Conservation (phyloP, 92 coral and sea anemone genomes). For the Epizoanthus stellaris region DNA sequence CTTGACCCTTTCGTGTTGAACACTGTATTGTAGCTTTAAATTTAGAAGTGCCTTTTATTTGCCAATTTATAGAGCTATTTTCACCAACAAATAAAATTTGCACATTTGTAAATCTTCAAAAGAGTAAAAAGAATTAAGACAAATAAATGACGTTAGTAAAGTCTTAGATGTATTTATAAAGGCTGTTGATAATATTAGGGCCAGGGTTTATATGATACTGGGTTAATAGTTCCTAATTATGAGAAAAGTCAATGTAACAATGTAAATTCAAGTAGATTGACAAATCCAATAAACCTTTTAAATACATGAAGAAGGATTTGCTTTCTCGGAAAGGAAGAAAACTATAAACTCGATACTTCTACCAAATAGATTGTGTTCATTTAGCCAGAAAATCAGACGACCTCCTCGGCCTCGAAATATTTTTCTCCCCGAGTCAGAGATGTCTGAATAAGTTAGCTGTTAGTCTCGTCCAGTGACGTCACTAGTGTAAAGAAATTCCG, state of each 20-base stretch:
- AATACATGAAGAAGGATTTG: no score
- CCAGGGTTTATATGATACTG: background rate
- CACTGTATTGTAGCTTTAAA: background rate
- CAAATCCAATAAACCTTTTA: background rate
- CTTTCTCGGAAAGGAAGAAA: no score
- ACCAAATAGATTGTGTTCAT: no score
- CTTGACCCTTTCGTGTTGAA: background rate
- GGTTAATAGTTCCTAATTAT: background rate
- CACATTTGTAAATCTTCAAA: slow-evolving; percentile 12
- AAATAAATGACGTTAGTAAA: background rate
- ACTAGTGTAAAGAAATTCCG: no score
- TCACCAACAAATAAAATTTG: background rate
- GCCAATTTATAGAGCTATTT: background rate
- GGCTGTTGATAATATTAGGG: background rate
- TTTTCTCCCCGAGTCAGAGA: no score
- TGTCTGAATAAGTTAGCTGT: no score
- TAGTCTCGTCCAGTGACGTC: no score
- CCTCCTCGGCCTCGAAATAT: no score
- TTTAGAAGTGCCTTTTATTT: background rate
- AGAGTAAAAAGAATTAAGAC: background rate
- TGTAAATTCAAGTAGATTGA: slow-evolving; percentile 11
- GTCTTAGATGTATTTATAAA: background rate
- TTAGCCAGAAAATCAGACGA: no score
- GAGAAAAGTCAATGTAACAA: background rate
- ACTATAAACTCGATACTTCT: no score